These are phyloP conservation scores for Psilopsiagon aymara DNA, from an alignment of 2,113 vertebrate genomes.

Conservation along the genomic window DNA sequence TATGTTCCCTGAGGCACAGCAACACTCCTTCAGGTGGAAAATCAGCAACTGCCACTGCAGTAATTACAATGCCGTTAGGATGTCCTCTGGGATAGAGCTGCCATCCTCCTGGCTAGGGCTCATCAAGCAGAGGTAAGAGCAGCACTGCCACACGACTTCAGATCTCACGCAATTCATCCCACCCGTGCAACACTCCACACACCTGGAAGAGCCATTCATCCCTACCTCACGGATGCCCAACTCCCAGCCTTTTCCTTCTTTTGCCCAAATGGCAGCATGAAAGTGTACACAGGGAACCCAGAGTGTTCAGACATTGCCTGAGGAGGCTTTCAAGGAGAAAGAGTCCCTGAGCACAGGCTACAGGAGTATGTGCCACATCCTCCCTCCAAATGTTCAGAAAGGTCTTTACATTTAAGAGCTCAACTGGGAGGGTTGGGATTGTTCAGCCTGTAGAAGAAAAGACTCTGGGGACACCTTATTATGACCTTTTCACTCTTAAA, in stretches of 20 bases:
- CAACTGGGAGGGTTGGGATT: not conserved
- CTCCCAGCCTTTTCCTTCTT: too few relatives aligned
- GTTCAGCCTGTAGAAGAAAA: not conserved
- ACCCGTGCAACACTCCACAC: fast-evolving
- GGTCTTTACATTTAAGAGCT: not conserved
- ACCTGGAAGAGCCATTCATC: not conserved
- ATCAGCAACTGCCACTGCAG: not conserved
- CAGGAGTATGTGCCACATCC: not conserved
- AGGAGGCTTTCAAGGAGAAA: not conserved
- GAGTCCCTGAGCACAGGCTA: not conserved
- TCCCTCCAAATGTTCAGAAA: not conserved
- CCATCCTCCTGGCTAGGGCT: not conserved
- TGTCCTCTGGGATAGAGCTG: not conserved
- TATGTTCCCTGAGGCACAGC: not conserved
- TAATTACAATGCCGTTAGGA: not conserved
- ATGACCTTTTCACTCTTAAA: not conserved
- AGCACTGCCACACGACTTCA: not conserved
- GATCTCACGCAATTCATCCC: not conserved
- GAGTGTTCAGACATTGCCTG: not conserved
- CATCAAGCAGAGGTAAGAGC: not conserved
- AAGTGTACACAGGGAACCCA: not conserved
- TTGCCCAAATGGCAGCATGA: not conserved
- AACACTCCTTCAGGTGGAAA: not conserved
- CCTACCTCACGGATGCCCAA: not conserved
- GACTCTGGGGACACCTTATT: not conserved